Evolutionary conservation across 2,113 vertebrate genomes (phyloP), one percentile per base, ranked within the genome.

Genomic region (Rhipidura dahli): DNA sequence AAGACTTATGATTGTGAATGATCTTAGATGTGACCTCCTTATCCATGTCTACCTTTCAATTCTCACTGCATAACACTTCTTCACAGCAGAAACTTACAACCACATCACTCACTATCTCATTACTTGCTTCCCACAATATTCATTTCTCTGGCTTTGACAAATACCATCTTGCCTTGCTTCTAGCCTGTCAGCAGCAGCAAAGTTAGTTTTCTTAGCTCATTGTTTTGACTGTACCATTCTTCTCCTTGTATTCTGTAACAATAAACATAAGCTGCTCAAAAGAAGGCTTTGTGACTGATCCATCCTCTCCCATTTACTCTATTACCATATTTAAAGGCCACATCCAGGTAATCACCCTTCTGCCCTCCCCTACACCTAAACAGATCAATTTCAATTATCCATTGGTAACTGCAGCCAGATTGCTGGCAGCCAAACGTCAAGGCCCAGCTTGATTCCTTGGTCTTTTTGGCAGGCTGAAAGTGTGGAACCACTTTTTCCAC

Each of bases 201-300:
- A 94, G 84, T 96, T 82, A 64, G 54, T 90, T 95, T 96, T 83
- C 85, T 90, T 77, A 94, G 85, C 82, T 88, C 76, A 28, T 69
- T 96, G 84, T 95, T 96, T 97, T 93, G 93, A 96, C 79, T 90
- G 27, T 69, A 50, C 53, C 54, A 91, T 89, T 95, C 84, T 73
- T 91, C 81, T 90, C 73, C 65, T 85, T 88, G 63, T 39, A 50
- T 63, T 69, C 59, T 69, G 16, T 50, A 91, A 81, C 87, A 96
- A 81, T 82, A 96, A 96, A 94, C 42, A 94, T 51, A 94, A 95
- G 81, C 87, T 96, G 56, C 59, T 94, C 56, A 59, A 39, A 39
- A 39, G 39, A 39, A 69, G 54, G 50, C 40, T 93, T 93, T 79
- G 30, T 72, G 44, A 76, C 53, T 82, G 70, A 82, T 93, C 61